phyloP scores from a whole-genome alignment of 2,888 invertebrate species.

The Drosophila neonasuta region DNA sequence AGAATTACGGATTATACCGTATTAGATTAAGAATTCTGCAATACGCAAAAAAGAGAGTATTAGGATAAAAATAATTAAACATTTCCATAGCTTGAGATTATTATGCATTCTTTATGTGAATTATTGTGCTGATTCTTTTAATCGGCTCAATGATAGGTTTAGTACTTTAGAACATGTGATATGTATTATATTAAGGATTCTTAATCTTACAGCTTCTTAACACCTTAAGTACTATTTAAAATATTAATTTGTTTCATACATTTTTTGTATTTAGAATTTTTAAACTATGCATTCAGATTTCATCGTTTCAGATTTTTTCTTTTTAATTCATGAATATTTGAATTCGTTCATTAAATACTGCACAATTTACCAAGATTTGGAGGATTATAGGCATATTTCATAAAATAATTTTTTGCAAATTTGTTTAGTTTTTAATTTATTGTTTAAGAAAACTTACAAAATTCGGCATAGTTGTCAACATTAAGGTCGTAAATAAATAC shows the following conservation, averaged over 20 bases:
- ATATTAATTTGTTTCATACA: not conserved
- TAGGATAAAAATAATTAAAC: not conserved
- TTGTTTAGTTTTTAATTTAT: too few species aligned
- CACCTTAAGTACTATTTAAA: not conserved
- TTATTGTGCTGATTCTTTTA: constrained; percentile 15
- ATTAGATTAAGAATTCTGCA: not conserved
- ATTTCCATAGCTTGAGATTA: constrained; percentile 4
- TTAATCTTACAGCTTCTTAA: not conserved
- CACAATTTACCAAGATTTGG: too few species aligned
- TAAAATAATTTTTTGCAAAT: too few species aligned
- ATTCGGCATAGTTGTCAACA: too few species aligned
- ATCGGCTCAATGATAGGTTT: constrained; percentile 20
- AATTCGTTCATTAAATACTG: too few species aligned
- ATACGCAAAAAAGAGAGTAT: not conserved
- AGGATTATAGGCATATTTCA: too few species aligned
- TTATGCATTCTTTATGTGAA: not conserved
- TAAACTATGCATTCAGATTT: not conserved
- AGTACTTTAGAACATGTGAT: constrained; percentile 53
- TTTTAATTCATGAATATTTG: not conserved
- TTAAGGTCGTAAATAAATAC: too few species aligned
- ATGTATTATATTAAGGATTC: constrained; percentile 50
- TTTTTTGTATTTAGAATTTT: not conserved
- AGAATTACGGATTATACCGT: not conserved
- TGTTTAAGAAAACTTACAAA: too few species aligned
- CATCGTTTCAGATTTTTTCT: not conserved